phyloP scores from a whole-genome alignment of 2,113 vertebrate species.

The Antechinus flavipes region DNA sequence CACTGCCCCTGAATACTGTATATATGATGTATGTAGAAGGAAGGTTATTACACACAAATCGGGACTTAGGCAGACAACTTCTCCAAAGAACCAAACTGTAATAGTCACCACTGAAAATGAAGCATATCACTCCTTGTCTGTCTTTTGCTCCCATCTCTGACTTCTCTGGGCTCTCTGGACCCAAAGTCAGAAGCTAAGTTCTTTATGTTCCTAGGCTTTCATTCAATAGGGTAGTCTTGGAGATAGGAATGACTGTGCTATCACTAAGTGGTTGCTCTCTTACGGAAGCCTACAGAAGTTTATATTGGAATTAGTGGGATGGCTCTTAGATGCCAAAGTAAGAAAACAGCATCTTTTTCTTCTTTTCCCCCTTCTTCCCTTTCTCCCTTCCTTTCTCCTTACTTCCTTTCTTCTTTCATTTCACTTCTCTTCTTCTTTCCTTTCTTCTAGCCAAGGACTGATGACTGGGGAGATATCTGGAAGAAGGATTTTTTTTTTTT shows the following conservation, averaged over 20 bases:
- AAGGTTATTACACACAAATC: background rate
- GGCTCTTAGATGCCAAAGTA: background rate
- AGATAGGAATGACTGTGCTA: background rate
- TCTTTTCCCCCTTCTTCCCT: background rate
- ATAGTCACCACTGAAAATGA: background rate
- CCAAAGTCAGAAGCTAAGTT: background rate
- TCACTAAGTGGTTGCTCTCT: background rate
- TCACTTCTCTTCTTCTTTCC: background rate
- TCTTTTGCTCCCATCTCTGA: background rate
- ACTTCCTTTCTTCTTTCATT: background rate
- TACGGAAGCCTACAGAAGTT: background rate
- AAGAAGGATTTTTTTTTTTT: background rate
- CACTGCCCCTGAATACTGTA: background rate
- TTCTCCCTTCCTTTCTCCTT: background rate
- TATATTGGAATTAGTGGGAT: background rate
- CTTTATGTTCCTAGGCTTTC: background rate
- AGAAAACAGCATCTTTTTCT: background rate
- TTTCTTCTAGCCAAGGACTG: background rate
- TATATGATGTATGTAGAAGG: background rate
- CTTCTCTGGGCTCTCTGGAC: background rate
- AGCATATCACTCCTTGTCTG: background rate
- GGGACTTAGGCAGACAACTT: background rate
- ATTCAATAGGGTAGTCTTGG: background rate
- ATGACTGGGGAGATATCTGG: background rate
- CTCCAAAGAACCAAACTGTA: background rate